Evolutionary conservation across 2,888 invertebrate species (phyloP).

Genomic region (Agonopterix arenella): DNA sequence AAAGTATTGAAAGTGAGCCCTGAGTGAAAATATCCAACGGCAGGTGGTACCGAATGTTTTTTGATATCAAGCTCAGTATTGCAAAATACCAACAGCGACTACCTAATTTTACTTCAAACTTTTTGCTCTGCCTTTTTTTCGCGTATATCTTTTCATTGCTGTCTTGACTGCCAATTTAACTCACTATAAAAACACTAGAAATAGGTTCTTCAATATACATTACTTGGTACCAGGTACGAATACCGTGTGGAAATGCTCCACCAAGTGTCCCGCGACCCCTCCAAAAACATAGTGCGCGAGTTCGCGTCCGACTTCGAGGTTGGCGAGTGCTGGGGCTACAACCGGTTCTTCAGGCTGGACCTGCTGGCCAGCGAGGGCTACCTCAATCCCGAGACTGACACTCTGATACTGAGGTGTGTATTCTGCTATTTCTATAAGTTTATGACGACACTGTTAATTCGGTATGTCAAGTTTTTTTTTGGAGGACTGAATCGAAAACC

Average conservation of each 20-base stretch:
- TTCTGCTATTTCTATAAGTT: no score
- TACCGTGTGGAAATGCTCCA: slow-evolving; percentile 97
- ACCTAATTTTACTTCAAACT: no score
- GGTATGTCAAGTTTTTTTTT: no score
- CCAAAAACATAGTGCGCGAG: slow-evolving; percentile 93
- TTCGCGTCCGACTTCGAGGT: slow-evolving; percentile 98
- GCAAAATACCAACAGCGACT: no score
- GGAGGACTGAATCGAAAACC: no score
- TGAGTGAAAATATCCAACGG: no score
- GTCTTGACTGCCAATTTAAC: not conserved
- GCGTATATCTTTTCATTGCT: not conserved
- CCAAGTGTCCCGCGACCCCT: slow-evolving; percentile 88
- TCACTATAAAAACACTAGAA: not conserved
- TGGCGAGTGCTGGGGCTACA: slow-evolving; percentile 98
- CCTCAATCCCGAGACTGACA: slow-evolving; percentile 88
- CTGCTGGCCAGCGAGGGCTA: slow-evolving; percentile 94
- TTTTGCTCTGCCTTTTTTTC: not conserved
- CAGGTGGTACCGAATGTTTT: no score
- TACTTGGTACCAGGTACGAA: slow-evolving; percentile 81
- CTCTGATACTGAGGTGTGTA: slow-evolving; percentile 85
- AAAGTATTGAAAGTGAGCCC: no score
- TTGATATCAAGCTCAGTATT: no score
- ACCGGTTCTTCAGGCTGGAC: slow-evolving; percentile 93
- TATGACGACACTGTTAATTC: no score
- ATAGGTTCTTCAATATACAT: slow-evolving; percentile 8